phyloP scores from a whole-genome alignment of 2,113 vertebrate genomes.

The Otolemur garnettii region DNA sequence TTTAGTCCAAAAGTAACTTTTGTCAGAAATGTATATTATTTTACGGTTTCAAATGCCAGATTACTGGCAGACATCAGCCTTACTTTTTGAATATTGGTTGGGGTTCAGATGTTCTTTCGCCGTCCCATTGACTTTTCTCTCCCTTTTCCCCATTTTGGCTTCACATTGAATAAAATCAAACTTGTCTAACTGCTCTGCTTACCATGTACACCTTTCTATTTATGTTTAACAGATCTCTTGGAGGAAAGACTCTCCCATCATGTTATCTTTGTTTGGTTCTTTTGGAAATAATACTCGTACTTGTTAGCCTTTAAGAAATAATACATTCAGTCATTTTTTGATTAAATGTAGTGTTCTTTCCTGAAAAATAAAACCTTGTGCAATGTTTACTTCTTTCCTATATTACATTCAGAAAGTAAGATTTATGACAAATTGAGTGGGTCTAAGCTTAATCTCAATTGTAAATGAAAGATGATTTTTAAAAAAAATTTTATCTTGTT shows the following conservation, averaged over 20 bases:
- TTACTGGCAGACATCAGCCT: neutral
- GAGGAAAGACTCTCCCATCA: neutral
- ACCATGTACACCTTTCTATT: neutral
- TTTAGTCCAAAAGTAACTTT: neutral
- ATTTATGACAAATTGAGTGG: neutral
- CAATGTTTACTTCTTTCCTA: constrained; percentile 26
- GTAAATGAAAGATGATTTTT: constrained; percentile 16
- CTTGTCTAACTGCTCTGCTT: neutral
- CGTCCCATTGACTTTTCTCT: constrained; percentile 41
- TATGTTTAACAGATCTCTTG: neutral
- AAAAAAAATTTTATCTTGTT: constrained; percentile 31
- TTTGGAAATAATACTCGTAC: constrained; percentile 10
- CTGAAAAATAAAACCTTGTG: neutral
- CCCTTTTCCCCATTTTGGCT: constrained; percentile 23
- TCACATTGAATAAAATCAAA: constrained; percentile 52
- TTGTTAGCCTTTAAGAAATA: neutral
- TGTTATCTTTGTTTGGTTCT: neutral
- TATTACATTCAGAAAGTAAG: constrained; percentile 7
- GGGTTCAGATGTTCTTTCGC: constrained; percentile 55
- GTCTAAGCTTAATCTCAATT: constrained; percentile 35
- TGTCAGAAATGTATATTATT: neutral
- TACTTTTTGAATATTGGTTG: constrained; percentile 67
- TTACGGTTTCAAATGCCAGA: neutral
- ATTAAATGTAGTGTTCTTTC: neutral
- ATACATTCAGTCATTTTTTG: neutral